A percentile compares a stretch with the other conserved stretches of the same genome.
These are phyloP conservation scores for Melitaea athalia DNA, from an alignment of 2,888 invertebrate species.

Conservation along the genomic window DNA sequence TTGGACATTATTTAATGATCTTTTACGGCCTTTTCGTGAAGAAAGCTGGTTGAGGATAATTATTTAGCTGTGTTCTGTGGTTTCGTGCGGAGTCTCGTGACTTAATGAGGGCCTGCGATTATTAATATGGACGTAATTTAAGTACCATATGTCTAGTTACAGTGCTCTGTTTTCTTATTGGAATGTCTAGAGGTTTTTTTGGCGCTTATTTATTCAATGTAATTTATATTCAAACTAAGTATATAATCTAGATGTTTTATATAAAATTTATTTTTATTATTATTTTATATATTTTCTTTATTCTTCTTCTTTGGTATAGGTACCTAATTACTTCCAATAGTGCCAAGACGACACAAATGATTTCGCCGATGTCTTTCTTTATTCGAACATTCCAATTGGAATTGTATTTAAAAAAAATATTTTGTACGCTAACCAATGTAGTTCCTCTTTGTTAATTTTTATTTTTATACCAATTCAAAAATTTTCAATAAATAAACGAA, in stretches of 20 bases:
- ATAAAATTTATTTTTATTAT: no score
- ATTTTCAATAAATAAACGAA: constrained; percentile 57
- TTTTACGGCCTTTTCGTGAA: constrained; percentile 76
- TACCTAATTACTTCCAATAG: no score
- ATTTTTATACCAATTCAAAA: not conserved
- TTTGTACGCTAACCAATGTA: not conserved
- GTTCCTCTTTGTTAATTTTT: not conserved
- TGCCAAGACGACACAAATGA: no score
- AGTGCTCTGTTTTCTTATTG: constrained; percentile 39
- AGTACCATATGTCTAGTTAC: constrained; percentile 65
- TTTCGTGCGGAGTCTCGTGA: constrained; percentile 67
- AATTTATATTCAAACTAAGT: not conserved
- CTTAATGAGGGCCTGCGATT: constrained; percentile 75
- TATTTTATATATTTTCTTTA: no score
- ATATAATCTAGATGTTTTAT: no score
- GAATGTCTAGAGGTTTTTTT: constrained; percentile 12
- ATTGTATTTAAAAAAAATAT: not conserved
- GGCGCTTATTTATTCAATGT: not conserved
- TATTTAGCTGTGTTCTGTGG: constrained; percentile 79
- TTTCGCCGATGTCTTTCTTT: no score
- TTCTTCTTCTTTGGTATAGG: no score
- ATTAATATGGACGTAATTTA: constrained; percentile 75
- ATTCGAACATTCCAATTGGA: no score
- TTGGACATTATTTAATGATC: constrained; percentile 64
- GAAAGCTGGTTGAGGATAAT: constrained; percentile 73